These are phyloP conservation scores for Phocoena phocoena DNA, from an alignment of 2,113 vertebrate species.

Conservation along the genomic window DNA sequence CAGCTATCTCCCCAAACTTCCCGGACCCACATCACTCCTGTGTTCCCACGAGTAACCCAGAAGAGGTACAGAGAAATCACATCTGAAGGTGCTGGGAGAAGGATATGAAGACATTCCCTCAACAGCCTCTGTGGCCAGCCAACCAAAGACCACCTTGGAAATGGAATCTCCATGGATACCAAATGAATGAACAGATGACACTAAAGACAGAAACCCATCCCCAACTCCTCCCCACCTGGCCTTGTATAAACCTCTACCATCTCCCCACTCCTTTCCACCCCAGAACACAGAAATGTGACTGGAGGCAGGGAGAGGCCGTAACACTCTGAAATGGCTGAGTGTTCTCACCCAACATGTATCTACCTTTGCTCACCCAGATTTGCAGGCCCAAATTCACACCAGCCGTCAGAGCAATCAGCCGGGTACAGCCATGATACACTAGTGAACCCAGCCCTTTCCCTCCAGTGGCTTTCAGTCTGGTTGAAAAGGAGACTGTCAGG, in stretches of 20 bases:
- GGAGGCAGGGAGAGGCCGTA: too few species aligned
- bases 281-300: too few species aligned
- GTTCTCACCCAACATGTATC: neutral
- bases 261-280: neutral
- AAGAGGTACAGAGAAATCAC: neutral
- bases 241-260: neutral
- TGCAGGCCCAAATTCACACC: too few species aligned
- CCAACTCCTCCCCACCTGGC: neutral
- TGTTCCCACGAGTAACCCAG: neutral
- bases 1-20: neutral
- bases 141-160: neutral
- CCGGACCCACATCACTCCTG: neutral
- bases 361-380: neutral
- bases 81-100: neutral
- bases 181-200: neutral
- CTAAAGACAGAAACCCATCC: neutral
- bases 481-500: neutral
- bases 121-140: neutral
- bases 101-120: neutral
- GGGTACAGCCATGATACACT: accelerated
- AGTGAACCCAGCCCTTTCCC: neutral
- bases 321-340: neutral
- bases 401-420: accelerated
- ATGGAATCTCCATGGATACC: neutral
- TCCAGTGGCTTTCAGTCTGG: neutral